phyloP scores from a whole-genome alignment of 2,797 vertebrate species.

The Sebastes nivosus region DNA sequence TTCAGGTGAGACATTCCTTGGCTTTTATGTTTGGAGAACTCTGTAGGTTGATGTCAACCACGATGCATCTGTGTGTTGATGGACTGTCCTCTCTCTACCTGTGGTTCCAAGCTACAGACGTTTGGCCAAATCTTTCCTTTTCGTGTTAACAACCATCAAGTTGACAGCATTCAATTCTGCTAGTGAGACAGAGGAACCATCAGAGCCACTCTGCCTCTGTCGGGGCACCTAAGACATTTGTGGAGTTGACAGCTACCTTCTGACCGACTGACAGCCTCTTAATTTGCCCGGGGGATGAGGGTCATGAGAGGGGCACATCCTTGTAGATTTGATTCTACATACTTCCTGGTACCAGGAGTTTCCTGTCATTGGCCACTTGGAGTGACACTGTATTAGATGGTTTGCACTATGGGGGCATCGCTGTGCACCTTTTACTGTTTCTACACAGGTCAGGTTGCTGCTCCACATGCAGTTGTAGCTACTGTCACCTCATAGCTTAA shows the following conservation, averaged over 20 bases:
- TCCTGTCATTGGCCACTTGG: neutral
- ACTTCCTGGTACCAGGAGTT: neutral
- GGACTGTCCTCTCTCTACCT: neutral
- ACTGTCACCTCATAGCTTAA: neutral
- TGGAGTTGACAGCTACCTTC: constrained; percentile 26
- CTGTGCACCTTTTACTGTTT: neutral
- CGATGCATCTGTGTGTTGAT: neutral
- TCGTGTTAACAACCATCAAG: neutral
- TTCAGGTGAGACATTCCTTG: no score
- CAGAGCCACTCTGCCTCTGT: neutral
- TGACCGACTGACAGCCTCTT: constrained; percentile 32
- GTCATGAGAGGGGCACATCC: constrained; percentile 18
- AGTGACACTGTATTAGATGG: neutral
- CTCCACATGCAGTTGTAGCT: neutral
- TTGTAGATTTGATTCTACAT: constrained; percentile 11
- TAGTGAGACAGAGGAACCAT: neutral
- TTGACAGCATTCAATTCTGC: constrained; percentile 7
- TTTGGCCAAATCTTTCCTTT: neutral
- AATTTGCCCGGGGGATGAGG: constrained; percentile 12
- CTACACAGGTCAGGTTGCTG: neutral
- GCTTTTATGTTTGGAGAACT: neutral
- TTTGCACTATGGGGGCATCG: neutral
- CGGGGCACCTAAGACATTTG: neutral
- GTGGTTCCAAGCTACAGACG: neutral
- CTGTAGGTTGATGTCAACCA: neutral